phyloP scores from a whole-genome alignment of 2,888 invertebrate genomes.

The Lapara coniferarum region DNA sequence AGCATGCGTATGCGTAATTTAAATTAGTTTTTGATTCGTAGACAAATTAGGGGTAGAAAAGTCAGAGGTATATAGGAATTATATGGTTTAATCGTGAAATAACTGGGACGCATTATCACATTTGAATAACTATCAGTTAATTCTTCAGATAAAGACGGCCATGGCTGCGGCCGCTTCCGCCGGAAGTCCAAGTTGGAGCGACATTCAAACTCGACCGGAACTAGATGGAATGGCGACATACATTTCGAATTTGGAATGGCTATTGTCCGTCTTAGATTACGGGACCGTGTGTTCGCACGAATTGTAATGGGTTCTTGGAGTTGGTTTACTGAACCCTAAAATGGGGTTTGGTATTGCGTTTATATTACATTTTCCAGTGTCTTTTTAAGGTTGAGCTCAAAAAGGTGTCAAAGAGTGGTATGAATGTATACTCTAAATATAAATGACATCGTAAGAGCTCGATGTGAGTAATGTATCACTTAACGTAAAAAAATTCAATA shows the following conservation, averaged over 20 bases:
- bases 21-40: too few species aligned
- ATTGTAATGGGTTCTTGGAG: slow-evolving; percentile 21
- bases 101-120: slow-evolving; percentile 39
- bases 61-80: too few species aligned
- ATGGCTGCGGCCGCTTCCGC: slow-evolving; percentile 75
- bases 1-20: too few species aligned
- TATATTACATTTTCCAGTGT: too few species aligned
- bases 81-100: background rate
- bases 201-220: slow-evolving; percentile 82
- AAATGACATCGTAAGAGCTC: too few species aligned
- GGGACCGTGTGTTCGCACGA: slow-evolving; percentile 23
- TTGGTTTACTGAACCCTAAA: background rate
- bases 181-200: slow-evolving; percentile 81
- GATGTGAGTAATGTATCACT: too few species aligned
- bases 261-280: slow-evolving; percentile 54
- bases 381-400: too few species aligned
- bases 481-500: too few species aligned
- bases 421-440: too few species aligned
- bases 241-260: slow-evolving; percentile 78
- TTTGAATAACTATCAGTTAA: slow-evolving; percentile 82
- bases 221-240: slow-evolving; percentile 79
- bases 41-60: too few species aligned
- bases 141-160: slow-evolving; percentile 82
- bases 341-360: background rate
- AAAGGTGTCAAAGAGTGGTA: too few species aligned